A percentile compares a stretch with the other conserved stretches of the same genome.
phyloP scores from a whole-genome alignment of 2,888 invertebrate species.

The Diarsia mendica region DNA sequence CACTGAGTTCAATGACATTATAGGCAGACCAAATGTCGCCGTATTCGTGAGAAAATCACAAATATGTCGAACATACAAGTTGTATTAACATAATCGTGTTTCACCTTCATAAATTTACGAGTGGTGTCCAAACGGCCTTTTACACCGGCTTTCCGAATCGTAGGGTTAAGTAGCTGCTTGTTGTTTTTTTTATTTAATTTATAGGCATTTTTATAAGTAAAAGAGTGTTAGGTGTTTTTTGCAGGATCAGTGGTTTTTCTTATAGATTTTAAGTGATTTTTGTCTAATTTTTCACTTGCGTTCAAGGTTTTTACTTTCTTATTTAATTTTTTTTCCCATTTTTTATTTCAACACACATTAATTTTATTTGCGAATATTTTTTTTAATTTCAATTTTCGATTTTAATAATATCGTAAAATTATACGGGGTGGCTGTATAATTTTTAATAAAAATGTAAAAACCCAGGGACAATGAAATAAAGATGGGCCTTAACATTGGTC shows the following conservation, averaged over 20 bases:
- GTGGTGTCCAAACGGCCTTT: constrained; percentile 61
- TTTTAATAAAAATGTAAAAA: too few relatives aligned
- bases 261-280: not conserved
- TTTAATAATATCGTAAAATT: not conserved
- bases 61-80: constrained; percentile 77
- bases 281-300: not conserved
- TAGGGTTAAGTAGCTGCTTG: constrained; percentile 54
- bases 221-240: constrained; percentile 1
- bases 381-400: not conserved
- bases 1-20: constrained; percentile 79
- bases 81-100: constrained; percentile 86
- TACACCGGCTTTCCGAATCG: constrained; percentile 53
- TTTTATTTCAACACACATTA: too few relatives aligned
- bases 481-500: constrained; percentile 1
- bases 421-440: not conserved
- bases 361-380: too few relatives aligned
- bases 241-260: not conserved
- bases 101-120: constrained; percentile 78
- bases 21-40: constrained; percentile 86
- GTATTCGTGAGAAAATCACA: constrained; percentile 82
- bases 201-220: not conserved
- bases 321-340: too few relatives aligned
- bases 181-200: constrained; percentile 25
- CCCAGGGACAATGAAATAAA: not conserved
- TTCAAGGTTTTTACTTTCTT: not conserved